Evolutionary conservation across 2,113 vertebrate genomes (phyloP), one percentile per base, ranked within the genome.

Genomic region (Tragelaphus scriptus): DNA sequence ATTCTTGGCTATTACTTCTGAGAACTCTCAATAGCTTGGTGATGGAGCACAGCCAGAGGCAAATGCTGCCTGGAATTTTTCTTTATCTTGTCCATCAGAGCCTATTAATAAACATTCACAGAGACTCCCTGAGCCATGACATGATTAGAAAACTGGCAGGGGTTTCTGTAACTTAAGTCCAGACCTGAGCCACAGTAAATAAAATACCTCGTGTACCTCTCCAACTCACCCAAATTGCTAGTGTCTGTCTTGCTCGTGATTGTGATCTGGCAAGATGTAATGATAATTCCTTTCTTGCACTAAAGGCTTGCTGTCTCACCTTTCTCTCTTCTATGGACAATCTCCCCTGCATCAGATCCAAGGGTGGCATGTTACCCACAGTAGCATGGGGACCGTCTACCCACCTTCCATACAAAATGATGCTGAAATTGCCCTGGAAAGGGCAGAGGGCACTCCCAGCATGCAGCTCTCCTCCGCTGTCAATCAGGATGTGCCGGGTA

Each of bases 361-460:
- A 30, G 58, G 53, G n/a, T 1, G 28, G 51, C 19, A 7, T 7
- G 40, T 2, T 55, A 47, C n/a, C 71, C 21, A 6, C 0, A 2
- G 55, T 71, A 0, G 17, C 13, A 5, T 40, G 21, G 68, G 68
- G n/a, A 40, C 21, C 3, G 1, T 49, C 30, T 36, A 98, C 98
- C 0, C 99, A 99, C 99, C 99, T 99, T 98, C 99, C 99, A 32
- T 99, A 99, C 21, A 99, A 97, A 85, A 99, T 97, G 96, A 99
- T 99, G 94, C 98, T 99, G 97, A 99, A 99, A 92, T 99, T 99
- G 96, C 99, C 98, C 98, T 99, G 99, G 96, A 99, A 99, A n/a
- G 99, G 99, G 98, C 99, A 99, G 90, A 98, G 99, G 85, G 99
- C 97, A 58, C 99, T 99, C 94, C 99, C 99, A 1, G 99, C 99